Conservation (phyloP, 2,113 vertebrate genomes). For the Tachuris rubrigastra region DNA sequence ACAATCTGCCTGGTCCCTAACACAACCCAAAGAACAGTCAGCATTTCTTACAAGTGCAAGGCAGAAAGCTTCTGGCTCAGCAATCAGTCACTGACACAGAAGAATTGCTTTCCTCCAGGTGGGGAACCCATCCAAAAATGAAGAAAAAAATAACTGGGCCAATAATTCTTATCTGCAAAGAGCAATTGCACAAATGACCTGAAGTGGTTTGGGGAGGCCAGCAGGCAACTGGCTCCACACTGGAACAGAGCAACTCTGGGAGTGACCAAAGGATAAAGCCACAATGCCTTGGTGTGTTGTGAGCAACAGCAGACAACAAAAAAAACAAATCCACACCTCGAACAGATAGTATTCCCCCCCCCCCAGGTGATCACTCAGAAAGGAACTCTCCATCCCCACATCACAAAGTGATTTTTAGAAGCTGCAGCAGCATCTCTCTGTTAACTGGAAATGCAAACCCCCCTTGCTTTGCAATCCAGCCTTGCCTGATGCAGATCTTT, state of each 20-base stretch:
- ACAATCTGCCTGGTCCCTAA: conserved; percentile 69
- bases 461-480: neutral
- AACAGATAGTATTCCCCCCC: neutral
- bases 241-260: accelerated
- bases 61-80: conserved; percentile 79
- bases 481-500: accelerated
- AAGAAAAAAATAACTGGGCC: conserved; percentile 89
- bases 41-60: neutral
- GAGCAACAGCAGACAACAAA: neutral
- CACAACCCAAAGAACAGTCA: conserved; percentile 8
- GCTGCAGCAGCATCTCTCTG: accelerated
- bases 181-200: conserved; percentile 92
- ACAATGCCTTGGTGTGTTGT: neutral
- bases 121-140: conserved; percentile 89
- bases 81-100: conserved; percentile 94
- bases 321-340: neutral
- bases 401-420: neutral
- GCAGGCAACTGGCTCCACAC: accelerated
- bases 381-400: neutral
- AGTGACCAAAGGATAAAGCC: neutral
- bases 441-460: neutral
- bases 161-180: conserved; percentile 99
- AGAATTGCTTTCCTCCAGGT: conserved; percentile 94
- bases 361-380: neutral
- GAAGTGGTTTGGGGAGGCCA: neutral